Evolutionary conservation across 2,113 vertebrate species (phyloP).

Genomic region (Gymnorhina tibicen): DNA sequence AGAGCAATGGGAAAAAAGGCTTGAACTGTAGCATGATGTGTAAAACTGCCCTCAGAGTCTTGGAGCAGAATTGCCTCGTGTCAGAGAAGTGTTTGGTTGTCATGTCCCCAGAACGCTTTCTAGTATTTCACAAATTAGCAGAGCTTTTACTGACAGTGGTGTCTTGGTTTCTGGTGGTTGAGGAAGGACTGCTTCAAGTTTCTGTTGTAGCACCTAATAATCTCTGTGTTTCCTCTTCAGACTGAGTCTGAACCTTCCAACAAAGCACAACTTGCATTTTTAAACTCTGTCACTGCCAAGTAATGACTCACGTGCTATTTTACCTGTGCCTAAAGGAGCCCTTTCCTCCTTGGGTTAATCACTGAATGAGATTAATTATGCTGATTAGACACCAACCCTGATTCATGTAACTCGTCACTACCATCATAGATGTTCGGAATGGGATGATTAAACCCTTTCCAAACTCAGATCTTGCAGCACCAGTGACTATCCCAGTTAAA

Average conservation of each 20-base stretch:
- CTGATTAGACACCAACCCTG: background rate
- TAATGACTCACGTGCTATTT: background rate
- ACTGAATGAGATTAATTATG: background rate
- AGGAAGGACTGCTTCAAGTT: background rate
- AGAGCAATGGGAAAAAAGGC: background rate
- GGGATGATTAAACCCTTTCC: background rate
- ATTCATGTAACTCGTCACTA: background rate
- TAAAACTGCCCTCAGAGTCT: background rate
- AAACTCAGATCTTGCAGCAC: background rate
- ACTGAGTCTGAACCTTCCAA: background rate
- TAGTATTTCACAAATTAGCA: background rate
- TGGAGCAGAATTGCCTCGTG: fast-evolving
- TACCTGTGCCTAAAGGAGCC: slow-evolving; percentile 28
- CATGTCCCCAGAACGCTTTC: background rate
- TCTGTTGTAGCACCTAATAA: background rate
- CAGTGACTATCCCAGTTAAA: background rate
- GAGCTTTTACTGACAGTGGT: background rate
- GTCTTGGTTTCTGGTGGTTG: background rate
- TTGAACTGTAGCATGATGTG: background rate
- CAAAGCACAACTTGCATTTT: background rate
- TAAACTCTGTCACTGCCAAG: background rate
- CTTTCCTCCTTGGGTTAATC: background rate
- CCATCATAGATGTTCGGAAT: background rate
- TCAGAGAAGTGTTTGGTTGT: background rate
- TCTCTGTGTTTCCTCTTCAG: background rate